Percentiles rank a stretch among this genome's conserved stretches.
Conservation (phyloP, 2,888 invertebrate species). For the Drosophila paranaensis region DNA sequence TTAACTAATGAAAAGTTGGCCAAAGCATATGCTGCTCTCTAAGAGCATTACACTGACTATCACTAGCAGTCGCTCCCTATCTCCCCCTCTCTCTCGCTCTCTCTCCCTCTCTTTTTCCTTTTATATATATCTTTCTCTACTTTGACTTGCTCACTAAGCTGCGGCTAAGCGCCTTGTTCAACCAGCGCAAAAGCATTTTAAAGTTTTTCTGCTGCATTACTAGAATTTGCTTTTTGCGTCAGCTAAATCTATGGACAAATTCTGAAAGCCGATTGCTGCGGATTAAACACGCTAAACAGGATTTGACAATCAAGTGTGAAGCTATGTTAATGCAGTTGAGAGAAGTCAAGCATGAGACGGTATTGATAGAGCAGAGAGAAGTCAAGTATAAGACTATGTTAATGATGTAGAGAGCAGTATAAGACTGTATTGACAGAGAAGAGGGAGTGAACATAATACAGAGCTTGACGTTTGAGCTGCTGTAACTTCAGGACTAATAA, state of each 20-base stretch:
- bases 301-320: not conserved
- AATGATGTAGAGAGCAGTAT: too few species aligned
- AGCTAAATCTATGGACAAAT: constrained; percentile 1
- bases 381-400: too few species aligned
- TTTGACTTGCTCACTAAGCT: constrained; percentile 8
- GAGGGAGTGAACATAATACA: too few species aligned
- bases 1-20: constrained; percentile 52
- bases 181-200: not conserved
- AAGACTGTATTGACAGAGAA: too few species aligned
- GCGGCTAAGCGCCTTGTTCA: constrained; percentile 9
- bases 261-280: not conserved
- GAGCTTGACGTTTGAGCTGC: too few species aligned
- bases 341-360: not conserved
- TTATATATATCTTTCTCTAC: not conserved
- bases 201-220: constrained; percentile 4
- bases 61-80: not conserved
- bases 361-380: too few species aligned
- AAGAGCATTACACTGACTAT: constrained; percentile 13
- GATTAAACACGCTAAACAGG: not conserved
- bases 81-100: not conserved
- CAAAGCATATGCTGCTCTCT: constrained; percentile 18
- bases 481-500: too few species aligned
- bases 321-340: not conserved
- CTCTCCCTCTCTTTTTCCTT: too few species aligned
- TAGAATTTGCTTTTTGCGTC: not conserved